Conservation (phyloP, 2,113 vertebrate genomes). For the Cepphus grylle region DNA sequence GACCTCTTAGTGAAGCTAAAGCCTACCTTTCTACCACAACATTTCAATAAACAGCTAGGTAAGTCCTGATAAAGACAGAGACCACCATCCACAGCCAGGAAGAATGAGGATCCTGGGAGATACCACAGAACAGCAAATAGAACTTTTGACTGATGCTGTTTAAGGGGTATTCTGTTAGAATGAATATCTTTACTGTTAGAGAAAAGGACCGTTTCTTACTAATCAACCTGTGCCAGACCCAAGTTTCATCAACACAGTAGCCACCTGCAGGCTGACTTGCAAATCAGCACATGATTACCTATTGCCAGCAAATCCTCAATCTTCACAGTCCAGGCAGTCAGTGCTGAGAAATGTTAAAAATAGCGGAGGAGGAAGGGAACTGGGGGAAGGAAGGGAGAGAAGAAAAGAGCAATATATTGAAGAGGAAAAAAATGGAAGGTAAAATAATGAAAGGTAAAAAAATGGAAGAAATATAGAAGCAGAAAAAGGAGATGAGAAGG, state of each 20-base stretch:
- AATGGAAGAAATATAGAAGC: not conserved
- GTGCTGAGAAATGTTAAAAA: not conserved
- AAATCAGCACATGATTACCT: conserved; percentile 28
- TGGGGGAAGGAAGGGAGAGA: not conserved
- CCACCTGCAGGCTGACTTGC: not conserved
- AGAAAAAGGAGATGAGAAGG: not conserved
- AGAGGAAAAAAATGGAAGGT: not conserved
- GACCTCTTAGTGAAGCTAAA: not conserved
- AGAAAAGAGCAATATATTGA: not conserved
- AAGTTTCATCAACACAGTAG: conserved; percentile 3
- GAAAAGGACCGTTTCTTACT: not conserved
- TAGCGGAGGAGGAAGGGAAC: not conserved
- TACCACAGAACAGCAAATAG: not conserved
- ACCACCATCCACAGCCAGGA: not conserved
- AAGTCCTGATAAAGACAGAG: not conserved
- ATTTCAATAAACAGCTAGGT: not conserved
- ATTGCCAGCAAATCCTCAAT: not conserved
- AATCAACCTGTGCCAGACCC: not conserved
- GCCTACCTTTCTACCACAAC: not conserved
- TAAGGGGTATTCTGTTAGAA: not conserved
- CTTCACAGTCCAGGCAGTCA: not conserved
- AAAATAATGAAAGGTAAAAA: not conserved
- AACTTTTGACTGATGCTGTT: not conserved
- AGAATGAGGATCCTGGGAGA: not conserved
- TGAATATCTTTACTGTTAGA: not conserved